phyloP scores from a whole-genome alignment of 2,113 vertebrate genomes.

The Perognathus longimembris region DNA sequence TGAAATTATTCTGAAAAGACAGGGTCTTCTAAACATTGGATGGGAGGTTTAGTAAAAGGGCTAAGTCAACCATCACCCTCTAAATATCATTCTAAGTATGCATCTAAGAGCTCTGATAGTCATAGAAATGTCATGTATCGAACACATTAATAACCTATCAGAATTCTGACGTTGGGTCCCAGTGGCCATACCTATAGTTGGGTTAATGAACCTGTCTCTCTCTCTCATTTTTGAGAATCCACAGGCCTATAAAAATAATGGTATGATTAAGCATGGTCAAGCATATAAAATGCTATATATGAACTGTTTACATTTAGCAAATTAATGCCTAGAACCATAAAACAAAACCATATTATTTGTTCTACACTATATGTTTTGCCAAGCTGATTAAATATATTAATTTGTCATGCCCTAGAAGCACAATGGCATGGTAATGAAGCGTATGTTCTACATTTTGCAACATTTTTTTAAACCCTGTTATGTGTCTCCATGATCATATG shows the following conservation, averaged over 20 bases:
- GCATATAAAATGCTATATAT: background rate
- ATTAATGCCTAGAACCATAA: background rate
- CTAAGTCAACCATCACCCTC: background rate
- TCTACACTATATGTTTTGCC: background rate
- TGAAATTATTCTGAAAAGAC: background rate
- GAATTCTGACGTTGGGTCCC: background rate
- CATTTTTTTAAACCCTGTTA: background rate
- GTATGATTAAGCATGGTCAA: background rate
- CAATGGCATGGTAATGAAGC: background rate
- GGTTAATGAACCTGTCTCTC: no score
- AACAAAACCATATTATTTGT: background rate
- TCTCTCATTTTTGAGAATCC: background rate
- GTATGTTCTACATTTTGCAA: slow-evolving; percentile 8
- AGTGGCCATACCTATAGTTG: background rate
- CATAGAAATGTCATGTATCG: background rate
- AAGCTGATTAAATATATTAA: slow-evolving; percentile 25
- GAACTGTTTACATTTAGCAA: background rate
- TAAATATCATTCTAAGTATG: background rate
- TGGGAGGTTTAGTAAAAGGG: background rate
- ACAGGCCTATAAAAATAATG: background rate
- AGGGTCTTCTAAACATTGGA: background rate
- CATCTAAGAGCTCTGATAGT: background rate
- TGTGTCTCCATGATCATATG: background rate
- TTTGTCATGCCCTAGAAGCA: background rate
- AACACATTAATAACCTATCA: background rate